Evolutionary conservation across 1,140 invertebrate genomes (phyloP).

Genomic region (Scaptomyza pallida): DNA sequence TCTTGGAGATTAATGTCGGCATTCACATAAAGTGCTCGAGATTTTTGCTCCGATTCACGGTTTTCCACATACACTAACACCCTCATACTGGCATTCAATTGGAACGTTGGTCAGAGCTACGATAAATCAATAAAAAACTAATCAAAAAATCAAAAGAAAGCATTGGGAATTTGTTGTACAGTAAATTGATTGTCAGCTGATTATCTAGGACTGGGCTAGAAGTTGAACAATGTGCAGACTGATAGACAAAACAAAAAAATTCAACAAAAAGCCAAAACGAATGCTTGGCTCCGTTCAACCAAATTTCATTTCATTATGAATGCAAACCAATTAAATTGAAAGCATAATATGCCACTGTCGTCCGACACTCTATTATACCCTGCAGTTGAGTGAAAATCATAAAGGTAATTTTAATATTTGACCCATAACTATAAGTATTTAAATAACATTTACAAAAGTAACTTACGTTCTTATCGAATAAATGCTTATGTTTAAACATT

Average conservation of each 20-base stretch:
- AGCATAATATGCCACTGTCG: conserved; percentile 39
- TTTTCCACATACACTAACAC: neutral
- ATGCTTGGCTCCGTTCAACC: conserved; percentile 9
- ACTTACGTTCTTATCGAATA: too few species aligned
- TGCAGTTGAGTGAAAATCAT: neutral
- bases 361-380: conserved; percentile 19
- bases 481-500: too few species aligned
- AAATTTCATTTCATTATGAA: conserved; percentile 51
- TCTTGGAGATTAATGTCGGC: conserved; percentile 48
- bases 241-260: conserved; percentile 5
- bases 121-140: conserved; percentile 77
- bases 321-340: conserved; percentile 69
- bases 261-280: conserved; percentile 33
- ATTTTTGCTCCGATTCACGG: neutral
- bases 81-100: conserved; percentile 39
- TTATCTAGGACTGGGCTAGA: conserved; percentile 11
- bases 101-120: conserved; percentile 20
- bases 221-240: conserved; percentile 21
- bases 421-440: neutral
- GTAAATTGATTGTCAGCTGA: conserved; percentile 42
- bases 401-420: neutral
- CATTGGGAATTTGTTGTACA: conserved; percentile 50
- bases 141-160: conserved; percentile 68
- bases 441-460: neutral
- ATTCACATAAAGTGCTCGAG: conserved; percentile 17